A percentile compares a stretch with the other conserved stretches of the same genome.
These are phyloP conservation scores for Hippocampus comes DNA, from an alignment of 2,113 vertebrate genomes.

Conservation along the genomic window DNA sequence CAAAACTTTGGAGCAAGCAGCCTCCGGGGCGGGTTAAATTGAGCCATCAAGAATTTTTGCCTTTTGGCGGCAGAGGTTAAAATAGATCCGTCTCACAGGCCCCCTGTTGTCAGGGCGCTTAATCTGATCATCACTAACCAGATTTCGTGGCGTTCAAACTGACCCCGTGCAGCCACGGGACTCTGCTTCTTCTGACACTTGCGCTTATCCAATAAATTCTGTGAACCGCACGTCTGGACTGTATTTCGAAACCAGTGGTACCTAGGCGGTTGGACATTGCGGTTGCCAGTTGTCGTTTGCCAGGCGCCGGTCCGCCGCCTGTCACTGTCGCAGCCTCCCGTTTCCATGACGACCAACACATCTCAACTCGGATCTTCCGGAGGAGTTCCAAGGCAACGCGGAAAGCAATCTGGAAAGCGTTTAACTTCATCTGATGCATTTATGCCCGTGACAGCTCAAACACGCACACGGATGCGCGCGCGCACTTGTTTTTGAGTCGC, in stretches of 20 bases:
- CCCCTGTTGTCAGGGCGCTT: background rate
- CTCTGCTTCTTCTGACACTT: background rate
- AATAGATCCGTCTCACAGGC: background rate
- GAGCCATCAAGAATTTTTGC: background rate
- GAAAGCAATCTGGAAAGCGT: constrained; percentile 71
- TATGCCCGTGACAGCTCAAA: constrained; percentile 63
- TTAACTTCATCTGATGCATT: constrained; percentile 65
- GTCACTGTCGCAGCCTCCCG: constrained; percentile 9
- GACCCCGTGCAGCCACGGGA: background rate
- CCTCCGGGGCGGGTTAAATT: background rate
- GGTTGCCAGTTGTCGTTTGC: background rate
- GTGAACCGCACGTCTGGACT: background rate
- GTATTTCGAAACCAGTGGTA: background rate
- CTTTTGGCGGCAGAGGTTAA: background rate
- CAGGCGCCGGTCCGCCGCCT: constrained; percentile 17
- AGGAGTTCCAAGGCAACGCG: constrained; percentile 70
- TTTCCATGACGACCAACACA: constrained; percentile 40
- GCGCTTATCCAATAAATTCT: background rate
- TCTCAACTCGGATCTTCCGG: constrained; percentile 55
- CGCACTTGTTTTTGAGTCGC: background rate
- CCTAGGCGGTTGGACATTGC: background rate
- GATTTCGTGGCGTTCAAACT: background rate
- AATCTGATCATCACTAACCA: background rate
- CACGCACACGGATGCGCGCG: constrained; percentile 3
- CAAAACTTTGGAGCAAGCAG: background rate